phyloP scores from a whole-genome alignment of 2,797 vertebrate species.

The Hippopotamyrus pictus region DNA sequence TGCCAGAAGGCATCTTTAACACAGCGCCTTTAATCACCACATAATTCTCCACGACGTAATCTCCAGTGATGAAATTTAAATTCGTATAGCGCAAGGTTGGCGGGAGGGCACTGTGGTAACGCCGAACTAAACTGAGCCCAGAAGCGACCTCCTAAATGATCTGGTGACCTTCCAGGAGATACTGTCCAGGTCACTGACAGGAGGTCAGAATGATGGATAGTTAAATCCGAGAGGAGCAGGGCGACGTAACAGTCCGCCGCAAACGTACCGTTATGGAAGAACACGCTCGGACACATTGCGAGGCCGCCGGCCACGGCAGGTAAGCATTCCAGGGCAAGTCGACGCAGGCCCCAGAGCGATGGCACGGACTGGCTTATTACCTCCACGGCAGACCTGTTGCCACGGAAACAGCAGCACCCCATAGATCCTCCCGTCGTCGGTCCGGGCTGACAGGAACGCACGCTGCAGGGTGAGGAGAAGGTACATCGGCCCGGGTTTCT shows the following conservation, averaged over 20 bases:
- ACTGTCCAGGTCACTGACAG: background rate
- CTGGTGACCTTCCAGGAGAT: background rate
- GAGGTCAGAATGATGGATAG: background rate
- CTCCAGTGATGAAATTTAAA: background rate
- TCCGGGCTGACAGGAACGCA: background rate
- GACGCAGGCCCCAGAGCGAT: background rate
- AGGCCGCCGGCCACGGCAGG: too few relatives aligned
- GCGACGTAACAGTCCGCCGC: background rate
- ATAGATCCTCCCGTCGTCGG: background rate
- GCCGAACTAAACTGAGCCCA: background rate
- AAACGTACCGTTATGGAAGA: background rate
- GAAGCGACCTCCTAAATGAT: background rate
- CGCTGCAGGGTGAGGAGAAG: background rate
- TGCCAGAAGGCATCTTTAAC: background rate
- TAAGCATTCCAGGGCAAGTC: background rate
- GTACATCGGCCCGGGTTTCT: background rate
- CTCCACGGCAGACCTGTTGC: background rate
- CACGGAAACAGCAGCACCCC: slow-evolving; percentile 22
- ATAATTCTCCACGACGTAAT: background rate
- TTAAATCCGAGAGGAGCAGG: background rate
- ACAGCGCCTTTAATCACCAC: background rate
- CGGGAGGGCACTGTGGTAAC: background rate
- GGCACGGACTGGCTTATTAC: background rate
- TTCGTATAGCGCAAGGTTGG: background rate
- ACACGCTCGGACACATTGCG: background rate